Percentiles rank a stretch among this genome's conserved stretches.
These are phyloP conservation scores for Euglossa dilemma DNA, from an alignment of 1,140 invertebrate species.

Conservation along the genomic window DNA sequence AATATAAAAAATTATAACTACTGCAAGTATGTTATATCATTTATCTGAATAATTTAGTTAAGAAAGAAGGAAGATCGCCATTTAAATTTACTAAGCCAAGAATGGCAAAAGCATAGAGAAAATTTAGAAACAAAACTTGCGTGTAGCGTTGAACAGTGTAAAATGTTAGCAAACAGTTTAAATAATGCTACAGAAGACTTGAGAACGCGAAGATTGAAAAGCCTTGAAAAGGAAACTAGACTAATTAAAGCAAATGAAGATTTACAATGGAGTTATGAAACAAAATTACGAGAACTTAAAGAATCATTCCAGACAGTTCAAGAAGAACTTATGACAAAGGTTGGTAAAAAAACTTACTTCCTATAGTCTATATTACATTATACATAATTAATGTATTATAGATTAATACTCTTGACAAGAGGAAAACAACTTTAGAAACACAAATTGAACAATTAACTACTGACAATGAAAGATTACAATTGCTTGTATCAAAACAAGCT, in stretches of 20 bases:
- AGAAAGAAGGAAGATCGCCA: conserved; percentile 78
- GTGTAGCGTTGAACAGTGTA: conserved; percentile 77
- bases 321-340: conserved; percentile 75
- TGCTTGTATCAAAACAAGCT: conserved; percentile 74
- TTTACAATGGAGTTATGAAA: conserved; percentile 76
- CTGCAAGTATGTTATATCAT: neutral
- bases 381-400: conserved; percentile 50
- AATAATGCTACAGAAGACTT: conserved; percentile 79
- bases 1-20: neutral
- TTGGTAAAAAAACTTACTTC: conserved; percentile 35
- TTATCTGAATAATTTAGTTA: conserved; percentile 65
- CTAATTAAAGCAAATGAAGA: conserved; percentile 78
- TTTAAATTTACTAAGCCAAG: conserved; percentile 77
- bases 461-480: conserved; percentile 79
- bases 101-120: conserved; percentile 79
- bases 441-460: conserved; percentile 74
- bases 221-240: conserved; percentile 77
- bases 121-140: conserved; percentile 77
- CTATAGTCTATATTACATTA: neutral
- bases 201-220: conserved; percentile 74
- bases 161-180: conserved; percentile 76
- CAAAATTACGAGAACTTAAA: conserved; percentile 77
- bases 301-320: conserved; percentile 75
- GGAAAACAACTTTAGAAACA: conserved; percentile 71
- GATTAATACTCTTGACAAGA: conserved; percentile 73